Evolutionary conservation across 2,797 vertebrate genomes (phyloP).

Genomic region (Notoglanidium macrostoma): DNA sequence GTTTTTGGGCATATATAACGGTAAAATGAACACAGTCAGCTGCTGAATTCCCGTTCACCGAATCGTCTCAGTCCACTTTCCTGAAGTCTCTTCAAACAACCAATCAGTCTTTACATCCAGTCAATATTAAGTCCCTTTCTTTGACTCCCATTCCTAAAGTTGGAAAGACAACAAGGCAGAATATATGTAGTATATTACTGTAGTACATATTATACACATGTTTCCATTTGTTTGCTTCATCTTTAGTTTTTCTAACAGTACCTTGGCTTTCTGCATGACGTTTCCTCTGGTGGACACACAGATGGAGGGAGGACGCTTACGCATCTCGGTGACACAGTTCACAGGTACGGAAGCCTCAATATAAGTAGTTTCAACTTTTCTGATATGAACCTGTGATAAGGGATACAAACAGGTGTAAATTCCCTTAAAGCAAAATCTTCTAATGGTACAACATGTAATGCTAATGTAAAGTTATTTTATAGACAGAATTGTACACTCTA

Average conservation of each 20-base stretch:
- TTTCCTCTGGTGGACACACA: constrained; percentile 84
- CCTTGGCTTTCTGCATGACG: constrained; percentile 96
- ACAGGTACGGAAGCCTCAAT: constrained; percentile 80
- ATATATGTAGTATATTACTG: neutral
- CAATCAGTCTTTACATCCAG: neutral
- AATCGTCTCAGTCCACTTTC: neutral
- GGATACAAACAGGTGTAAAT: neutral
- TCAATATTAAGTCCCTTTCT: constrained; percentile 83
- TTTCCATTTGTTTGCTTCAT: neutral
- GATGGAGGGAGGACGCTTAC: constrained; percentile 86
- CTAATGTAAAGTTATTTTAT: neutral
- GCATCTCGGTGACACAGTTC: constrained; percentile 88
- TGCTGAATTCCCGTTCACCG: constrained; percentile 9
- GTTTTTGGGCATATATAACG: constrained; percentile 12
- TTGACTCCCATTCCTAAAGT: constrained; percentile 96
- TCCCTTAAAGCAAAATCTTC: neutral
- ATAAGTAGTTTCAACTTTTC: constrained; percentile 70
- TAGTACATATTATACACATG: too few relatives aligned
- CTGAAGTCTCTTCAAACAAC: constrained; percentile 21
- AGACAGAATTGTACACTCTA: neutral
- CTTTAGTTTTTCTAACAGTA: constrained; percentile 56
- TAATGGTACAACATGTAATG: neutral
- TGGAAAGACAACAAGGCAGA: constrained; percentile 39
- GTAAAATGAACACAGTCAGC: neutral
- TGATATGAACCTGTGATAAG: constrained; percentile 61